Evolutionary conservation across 35 echinoderm and acorn worm genomes (phyloP).

Genomic region (Anneissia japonica): DNA sequence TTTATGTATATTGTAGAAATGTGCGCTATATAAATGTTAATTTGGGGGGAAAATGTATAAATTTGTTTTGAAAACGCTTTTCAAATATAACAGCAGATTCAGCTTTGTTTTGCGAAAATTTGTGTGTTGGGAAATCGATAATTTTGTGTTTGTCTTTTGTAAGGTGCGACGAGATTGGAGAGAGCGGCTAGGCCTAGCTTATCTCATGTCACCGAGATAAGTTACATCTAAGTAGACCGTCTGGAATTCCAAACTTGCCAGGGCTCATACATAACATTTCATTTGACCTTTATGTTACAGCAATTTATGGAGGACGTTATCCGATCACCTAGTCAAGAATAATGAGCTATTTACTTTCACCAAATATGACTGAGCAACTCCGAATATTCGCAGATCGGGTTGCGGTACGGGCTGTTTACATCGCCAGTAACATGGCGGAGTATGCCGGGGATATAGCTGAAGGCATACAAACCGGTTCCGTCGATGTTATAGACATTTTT

Average conservation of each 20-base stretch:
- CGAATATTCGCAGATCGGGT: background rate
- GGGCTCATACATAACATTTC: background rate
- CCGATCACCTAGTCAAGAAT: background rate
- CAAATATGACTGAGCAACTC: background rate
- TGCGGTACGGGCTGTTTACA: background rate
- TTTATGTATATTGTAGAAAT: too few species aligned
- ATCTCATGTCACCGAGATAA: background rate
- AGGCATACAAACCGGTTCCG: conserved; percentile 43
- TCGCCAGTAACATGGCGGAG: background rate
- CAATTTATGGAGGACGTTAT: background rate
- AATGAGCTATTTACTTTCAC: background rate
- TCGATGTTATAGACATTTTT: conserved; percentile 87
- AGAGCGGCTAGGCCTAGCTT: background rate
- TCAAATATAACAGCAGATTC: background rate
- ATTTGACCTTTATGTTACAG: background rate
- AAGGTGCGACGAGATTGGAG: background rate
- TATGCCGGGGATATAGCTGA: background rate
- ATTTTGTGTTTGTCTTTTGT: background rate
- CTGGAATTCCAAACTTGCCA: background rate
- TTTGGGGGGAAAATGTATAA: conserved; percentile 1
- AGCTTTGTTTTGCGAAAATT: background rate
- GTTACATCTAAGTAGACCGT: background rate
- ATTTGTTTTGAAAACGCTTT: background rate
- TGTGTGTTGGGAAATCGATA: background rate
- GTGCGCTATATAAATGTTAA: too few species aligned